Conservation (phyloP, 2,797 vertebrate genomes). For the Leptodactylus fallax region DNA sequence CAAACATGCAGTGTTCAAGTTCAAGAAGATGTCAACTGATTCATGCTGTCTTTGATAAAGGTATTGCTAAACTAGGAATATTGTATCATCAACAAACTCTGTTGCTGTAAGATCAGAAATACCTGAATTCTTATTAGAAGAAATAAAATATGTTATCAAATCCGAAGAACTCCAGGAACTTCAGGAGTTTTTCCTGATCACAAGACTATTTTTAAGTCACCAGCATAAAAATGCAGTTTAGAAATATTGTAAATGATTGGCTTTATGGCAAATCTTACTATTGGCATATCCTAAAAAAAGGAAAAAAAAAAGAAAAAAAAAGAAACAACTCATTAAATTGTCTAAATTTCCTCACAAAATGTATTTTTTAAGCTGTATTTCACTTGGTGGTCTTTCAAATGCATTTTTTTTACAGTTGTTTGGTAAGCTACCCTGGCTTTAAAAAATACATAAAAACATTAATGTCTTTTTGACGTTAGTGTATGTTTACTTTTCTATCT, state of each 20-base stretch:
- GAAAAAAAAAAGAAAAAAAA: too few relatives aligned
- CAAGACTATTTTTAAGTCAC: neutral
- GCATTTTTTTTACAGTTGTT: too few relatives aligned
- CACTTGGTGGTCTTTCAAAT: too few relatives aligned
- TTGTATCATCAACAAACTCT: conserved; percentile 11
- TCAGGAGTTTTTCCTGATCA: neutral
- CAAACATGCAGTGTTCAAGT: conserved; percentile 32
- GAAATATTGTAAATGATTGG: neutral
- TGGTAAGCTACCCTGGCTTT: too few relatives aligned
- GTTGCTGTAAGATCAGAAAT: conserved; percentile 18
- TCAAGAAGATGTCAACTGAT: conserved; percentile 35
- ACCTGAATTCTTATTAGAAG: conserved; percentile 24
- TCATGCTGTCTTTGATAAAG: conserved; percentile 30
- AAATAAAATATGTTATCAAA: conserved; percentile 24
- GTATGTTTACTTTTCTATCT: too few relatives aligned
- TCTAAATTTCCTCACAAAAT: too few relatives aligned
- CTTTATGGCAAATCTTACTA: neutral
- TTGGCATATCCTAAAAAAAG: neutral
- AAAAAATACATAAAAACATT: too few relatives aligned
- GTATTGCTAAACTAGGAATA: conserved; percentile 16
- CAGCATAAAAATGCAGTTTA: neutral
- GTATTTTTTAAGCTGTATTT: too few relatives aligned
- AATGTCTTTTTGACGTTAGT: too few relatives aligned
- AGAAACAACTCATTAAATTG: too few relatives aligned
- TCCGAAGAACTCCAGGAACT: neutral